Evolutionary conservation across 2,888 invertebrate species (phyloP), one percentile per base, ranked within the genome.

Genomic region (Cecidostiba fungosa): DNA sequence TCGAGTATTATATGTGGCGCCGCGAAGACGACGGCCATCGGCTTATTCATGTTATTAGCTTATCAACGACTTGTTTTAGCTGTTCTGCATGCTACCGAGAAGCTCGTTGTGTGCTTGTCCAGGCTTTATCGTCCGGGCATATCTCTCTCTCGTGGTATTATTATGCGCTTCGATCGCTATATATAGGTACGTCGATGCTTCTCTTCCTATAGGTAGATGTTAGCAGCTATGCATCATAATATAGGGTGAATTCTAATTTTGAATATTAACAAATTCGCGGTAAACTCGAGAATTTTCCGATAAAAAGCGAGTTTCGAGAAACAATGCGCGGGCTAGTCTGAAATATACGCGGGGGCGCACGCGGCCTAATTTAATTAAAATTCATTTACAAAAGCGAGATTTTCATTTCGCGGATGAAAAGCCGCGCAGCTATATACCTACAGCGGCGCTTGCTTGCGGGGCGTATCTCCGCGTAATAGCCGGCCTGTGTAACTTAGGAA

Each of bases 21-120:
- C 76, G 23, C 54, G 39, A 39, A 39, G 29, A 69, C 83, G 59
- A 5, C 83, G 59, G 2, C 26, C 29, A 59, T 54, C 32, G 54
- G 80, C 70, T 85, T 73, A 77, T 85, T 77, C 62, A 77, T 77
- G 85, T 77, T 85, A 85, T 85, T 85, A 85, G 47, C 70, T 85
- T 82, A 85, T 82, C 77, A 85, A 81, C 26, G 62, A 66, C 47
- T 81, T 81, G 77, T 66, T 62, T 77, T 77, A 85, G n/a, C 23
- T n/a, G n/a, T n/a, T n/a, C 39, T 23, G 36, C 36, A 16, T 6
- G 23, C 14, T 66, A 14, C 36, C 16, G 14, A n/a, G n/a, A 1
- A 23, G 16, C 54, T 19, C 19, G 16, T 19, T 5, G 23, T n/a
- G 19, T 32, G 70, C 19, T 36, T 43, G 72, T n/a, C 62, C 39